A percentile compares a stretch with the other conserved stretches of the same genome.
These are phyloP conservation scores for Dorcus parallelipipedus DNA, from an alignment of 2,888 invertebrate species.

Conservation along the genomic window DNA sequence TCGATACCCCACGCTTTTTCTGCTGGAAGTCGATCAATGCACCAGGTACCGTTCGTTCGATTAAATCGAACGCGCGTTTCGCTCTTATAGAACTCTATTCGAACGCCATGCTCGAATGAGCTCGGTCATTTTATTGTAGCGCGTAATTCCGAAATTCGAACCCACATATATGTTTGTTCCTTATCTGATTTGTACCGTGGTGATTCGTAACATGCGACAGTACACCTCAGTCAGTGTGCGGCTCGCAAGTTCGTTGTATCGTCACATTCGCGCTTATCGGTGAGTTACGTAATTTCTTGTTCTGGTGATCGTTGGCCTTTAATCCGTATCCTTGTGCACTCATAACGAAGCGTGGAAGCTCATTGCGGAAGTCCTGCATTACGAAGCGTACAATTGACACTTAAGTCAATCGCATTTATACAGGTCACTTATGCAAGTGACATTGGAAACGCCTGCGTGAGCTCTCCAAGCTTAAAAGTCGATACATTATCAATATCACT, in stretches of 20 bases:
- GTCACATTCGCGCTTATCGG: constrained; percentile 21
- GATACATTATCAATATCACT: neutral
- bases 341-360: constrained; percentile 23
- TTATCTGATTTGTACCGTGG: constrained; percentile 13
- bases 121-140: neutral
- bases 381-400: constrained; percentile 32
- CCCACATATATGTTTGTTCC: constrained; percentile 9
- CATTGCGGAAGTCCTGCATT: constrained; percentile 39
- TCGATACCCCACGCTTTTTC: too few relatives aligned
- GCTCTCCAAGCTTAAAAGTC: neutral
- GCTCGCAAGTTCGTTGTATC: constrained; percentile 16
- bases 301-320: constrained; percentile 23
- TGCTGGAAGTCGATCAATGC: too few relatives aligned
- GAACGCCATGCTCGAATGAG: neutral
- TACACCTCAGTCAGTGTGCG: constrained; percentile 17
- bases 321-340: constrained; percentile 25
- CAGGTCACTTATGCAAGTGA: constrained; percentile 29
- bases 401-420: constrained; percentile 29
- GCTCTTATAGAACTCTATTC: too few relatives aligned
- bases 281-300: constrained; percentile 23
- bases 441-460: constrained; percentile 23
- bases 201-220: constrained; percentile 5
- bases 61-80: too few relatives aligned
- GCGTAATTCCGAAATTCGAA: constrained; percentile 12
- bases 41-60: too few relatives aligned